Evolutionary conservation across 2,888 invertebrate species (phyloP).

Genomic region (Hirtodrosophila alboralis): DNA sequence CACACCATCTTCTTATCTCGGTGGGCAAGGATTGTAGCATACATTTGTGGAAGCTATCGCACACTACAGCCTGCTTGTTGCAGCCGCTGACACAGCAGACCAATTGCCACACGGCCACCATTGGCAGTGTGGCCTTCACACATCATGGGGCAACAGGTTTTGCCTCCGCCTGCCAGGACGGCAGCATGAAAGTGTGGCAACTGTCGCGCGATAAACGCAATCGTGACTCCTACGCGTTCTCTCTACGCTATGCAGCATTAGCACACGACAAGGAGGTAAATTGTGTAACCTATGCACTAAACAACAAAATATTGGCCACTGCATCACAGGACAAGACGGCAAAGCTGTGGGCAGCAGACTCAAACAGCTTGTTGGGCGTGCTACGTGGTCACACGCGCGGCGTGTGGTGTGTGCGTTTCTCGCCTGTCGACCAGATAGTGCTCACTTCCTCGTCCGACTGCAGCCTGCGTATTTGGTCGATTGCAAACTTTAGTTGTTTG

Average conservation of each 20-base stretch:
- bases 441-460: slow-evolving; percentile 95
- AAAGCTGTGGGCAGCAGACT: slow-evolving; percentile 92
- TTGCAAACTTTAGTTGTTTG: slow-evolving; percentile 92
- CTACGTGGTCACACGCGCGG: slow-evolving; percentile 96
- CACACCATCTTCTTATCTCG: slow-evolving; percentile 90
- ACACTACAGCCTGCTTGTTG: slow-evolving; percentile 84
- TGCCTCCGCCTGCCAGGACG: slow-evolving; percentile 94
- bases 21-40: slow-evolving; percentile 94
- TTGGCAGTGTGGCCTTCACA: slow-evolving; percentile 91
- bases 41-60: slow-evolving; percentile 90
- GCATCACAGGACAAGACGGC: slow-evolving; percentile 98
- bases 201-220: slow-evolving; percentile 85
- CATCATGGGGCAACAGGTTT: slow-evolving; percentile 86
- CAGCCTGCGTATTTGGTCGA: slow-evolving; percentile 94
- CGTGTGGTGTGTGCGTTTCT: slow-evolving; percentile 97
- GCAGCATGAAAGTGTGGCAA: slow-evolving; percentile 94
- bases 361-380: slow-evolving; percentile 89
- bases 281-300: slow-evolving; percentile 93
- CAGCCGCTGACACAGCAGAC: slow-evolving; percentile 90
- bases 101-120: slow-evolving; percentile 93
- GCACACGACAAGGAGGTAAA: slow-evolving; percentile 98
- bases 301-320: slow-evolving; percentile 94
- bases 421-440: slow-evolving; percentile 95
- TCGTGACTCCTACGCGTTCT: slow-evolving; percentile 86
- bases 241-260: slow-evolving; percentile 85